Evolutionary conservation across 92 coral and sea anemone species (phyloP).

Genomic region (Epizoanthus fatuus): DNA sequence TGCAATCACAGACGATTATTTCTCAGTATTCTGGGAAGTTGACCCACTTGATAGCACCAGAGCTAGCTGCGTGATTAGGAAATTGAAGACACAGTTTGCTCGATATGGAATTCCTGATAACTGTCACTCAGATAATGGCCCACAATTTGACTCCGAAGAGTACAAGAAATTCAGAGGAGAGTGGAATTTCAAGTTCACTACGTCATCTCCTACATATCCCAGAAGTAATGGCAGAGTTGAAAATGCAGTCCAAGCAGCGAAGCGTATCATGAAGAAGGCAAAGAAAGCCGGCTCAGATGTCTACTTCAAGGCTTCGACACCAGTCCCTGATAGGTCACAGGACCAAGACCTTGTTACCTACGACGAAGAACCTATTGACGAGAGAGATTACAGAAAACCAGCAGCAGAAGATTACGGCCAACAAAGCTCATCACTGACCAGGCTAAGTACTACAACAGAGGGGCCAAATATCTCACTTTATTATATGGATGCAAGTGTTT

Average conservation of each 20-base stretch:
- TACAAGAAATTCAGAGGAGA: background rate
- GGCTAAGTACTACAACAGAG: background rate
- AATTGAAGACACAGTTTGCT: background rate
- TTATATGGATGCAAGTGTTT: too few relatives aligned
- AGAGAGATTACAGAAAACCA: too few relatives aligned
- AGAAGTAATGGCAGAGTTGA: background rate
- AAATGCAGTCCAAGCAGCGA: background rate
- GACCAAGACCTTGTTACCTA: too few relatives aligned
- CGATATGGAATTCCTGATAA: background rate
- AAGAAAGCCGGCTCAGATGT: too few relatives aligned
- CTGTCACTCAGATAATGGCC: background rate
- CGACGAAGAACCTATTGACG: too few relatives aligned
- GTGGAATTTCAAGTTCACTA: background rate
- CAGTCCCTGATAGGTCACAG: too few relatives aligned
- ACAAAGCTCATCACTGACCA: too few relatives aligned
- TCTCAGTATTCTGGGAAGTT: background rate
- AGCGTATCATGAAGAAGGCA: background rate
- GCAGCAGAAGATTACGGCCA: too few relatives aligned
- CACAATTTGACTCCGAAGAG: background rate
- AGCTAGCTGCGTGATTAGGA: background rate
- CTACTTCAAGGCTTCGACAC: too few relatives aligned
- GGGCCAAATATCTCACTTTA: background rate
- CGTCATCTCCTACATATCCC: background rate
- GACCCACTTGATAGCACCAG: background rate
- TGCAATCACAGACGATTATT: background rate